Evolutionary conservation across 1,140 invertebrate species (phyloP).

Genomic region (Platorchestia sp.): DNA sequence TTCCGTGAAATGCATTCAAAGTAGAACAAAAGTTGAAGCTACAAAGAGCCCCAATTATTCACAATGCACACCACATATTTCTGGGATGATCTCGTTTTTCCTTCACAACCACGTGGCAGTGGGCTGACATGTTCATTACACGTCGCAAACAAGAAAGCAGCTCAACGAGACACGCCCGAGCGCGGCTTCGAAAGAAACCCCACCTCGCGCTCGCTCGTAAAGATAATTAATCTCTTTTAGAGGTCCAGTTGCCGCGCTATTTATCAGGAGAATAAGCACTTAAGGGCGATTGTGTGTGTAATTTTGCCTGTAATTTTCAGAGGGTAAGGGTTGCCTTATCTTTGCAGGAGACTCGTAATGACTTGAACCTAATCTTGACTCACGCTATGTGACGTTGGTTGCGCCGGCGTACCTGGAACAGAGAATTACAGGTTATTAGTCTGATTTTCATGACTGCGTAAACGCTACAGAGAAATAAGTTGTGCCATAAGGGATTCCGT

Average conservation of each 20-base stretch:
- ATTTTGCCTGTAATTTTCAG: constrained; percentile 34
- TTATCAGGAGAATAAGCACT: constrained; percentile 12
- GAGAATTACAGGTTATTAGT: background rate
- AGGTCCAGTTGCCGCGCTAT: background rate
- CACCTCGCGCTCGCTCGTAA: background rate
- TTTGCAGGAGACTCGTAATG: background rate
- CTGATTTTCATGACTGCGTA: background rate
- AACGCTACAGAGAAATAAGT: background rate
- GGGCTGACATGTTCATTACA: background rate
- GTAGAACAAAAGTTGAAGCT: no score
- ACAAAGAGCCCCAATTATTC: no score
- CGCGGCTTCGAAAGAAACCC: background rate
- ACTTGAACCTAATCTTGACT: no score
- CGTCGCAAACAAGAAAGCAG: background rate
- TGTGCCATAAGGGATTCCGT: no score
- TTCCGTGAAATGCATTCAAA: no score
- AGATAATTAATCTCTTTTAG: constrained; percentile 43
- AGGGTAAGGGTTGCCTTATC: background rate
- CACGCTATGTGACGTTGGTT: background rate
- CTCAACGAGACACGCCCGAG: background rate
- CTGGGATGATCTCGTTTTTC: background rate
- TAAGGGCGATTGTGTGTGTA: constrained; percentile 42
- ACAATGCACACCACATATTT: background rate
- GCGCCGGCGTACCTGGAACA: background rate
- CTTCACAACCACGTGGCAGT: background rate